Evolutionary conservation across 2,888 invertebrate species (phyloP), one percentile per base, ranked within the genome.

Genomic region (Liopterus haemorrhoidalis): DNA sequence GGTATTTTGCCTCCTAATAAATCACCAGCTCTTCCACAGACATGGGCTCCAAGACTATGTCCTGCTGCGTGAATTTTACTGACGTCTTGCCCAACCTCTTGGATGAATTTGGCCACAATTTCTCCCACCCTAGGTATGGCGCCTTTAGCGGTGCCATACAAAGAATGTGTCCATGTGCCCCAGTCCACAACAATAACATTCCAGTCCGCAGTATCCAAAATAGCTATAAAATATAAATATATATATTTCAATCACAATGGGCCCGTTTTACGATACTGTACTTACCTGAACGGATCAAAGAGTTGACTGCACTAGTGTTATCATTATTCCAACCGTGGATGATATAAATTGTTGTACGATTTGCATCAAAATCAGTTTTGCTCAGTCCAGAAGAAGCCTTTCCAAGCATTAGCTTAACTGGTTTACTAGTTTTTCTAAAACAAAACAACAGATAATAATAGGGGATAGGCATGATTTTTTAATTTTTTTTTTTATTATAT

Each of bases 131-230:
- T 25, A 16, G 51, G 49, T 27, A 43, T n/a, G n/a, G 58, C 51
- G 5, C 16, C 18, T 28, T 42, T 45, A 8, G 60, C 55, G 4
- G 46, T 43, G 1, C 51, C 4, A 41, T 62, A 63, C n/a, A 46
- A 32, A 11, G 22, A 25, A 15, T 51, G 52, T 2, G 64, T 60
- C 8, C 49, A 40, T 5, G 44, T 41, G 19, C 54, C 52, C 66
- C 65, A 66, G 47, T 61, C 62, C 4, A 65, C 60, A 3, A 61
- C 56, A 37, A 67, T 60, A 1, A 65, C 50, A 48, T 67, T 67
- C 4, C 58, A 52, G 43, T 66, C 60, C 14, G 53, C 27, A 4
- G 33, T 44, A 4, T 40, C 35, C 5, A 64, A 35, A 16, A 60
- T 32, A 6, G 60, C 59, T 41, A 21, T 4, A 41, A 32, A 16